Evolutionary conservation across 2,797 vertebrate genomes (phyloP).

Genomic region (Rhinogobio ventralis): DNA sequence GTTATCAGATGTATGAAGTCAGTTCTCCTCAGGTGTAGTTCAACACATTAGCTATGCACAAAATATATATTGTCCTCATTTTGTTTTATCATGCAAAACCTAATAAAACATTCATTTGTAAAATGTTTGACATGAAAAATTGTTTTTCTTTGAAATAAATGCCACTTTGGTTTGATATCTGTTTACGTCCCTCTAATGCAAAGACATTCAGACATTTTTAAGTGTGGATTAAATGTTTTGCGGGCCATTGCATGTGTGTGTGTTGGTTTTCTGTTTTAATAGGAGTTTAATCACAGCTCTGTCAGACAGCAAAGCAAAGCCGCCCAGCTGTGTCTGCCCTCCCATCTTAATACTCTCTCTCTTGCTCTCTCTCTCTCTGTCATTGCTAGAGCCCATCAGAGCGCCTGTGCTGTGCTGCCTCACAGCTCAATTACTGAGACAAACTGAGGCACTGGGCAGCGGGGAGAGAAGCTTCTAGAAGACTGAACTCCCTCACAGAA

Average conservation of each 20-base stretch:
- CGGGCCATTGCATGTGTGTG: not conserved
- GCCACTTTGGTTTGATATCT: not conserved
- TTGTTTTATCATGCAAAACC: not conserved
- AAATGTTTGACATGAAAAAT: not conserved
- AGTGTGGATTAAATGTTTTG: constrained; percentile 13
- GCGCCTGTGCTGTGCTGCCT: constrained; percentile 11
- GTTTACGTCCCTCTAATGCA: not conserved
- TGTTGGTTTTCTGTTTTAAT: constrained; percentile 41
- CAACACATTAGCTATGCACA: not conserved
- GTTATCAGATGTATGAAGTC: not conserved
- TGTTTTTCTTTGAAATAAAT: not conserved
- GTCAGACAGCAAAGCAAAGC: constrained; percentile 50
- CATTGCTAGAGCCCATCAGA: constrained; percentile 34
- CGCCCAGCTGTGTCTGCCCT: constrained; percentile 57
- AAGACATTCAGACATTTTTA: constrained; percentile 1
- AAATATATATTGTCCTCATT: not conserved
- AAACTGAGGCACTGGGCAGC: constrained; percentile 25
- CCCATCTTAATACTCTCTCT: constrained; percentile 20
- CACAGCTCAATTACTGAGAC: constrained; percentile 48
- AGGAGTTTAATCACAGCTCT: constrained; percentile 58
- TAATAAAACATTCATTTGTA: not conserved
- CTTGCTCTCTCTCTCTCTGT: constrained; percentile 22
- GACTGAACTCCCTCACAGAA: constrained; percentile 29
- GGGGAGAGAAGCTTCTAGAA: constrained; percentile 44
- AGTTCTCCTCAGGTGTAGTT: not conserved